A percentile compares a stretch with the other conserved stretches of the same genome.
phyloP scores from a whole-genome alignment of 64 coral and sea anemone species.

The Astreopora myriophthalma region DNA sequence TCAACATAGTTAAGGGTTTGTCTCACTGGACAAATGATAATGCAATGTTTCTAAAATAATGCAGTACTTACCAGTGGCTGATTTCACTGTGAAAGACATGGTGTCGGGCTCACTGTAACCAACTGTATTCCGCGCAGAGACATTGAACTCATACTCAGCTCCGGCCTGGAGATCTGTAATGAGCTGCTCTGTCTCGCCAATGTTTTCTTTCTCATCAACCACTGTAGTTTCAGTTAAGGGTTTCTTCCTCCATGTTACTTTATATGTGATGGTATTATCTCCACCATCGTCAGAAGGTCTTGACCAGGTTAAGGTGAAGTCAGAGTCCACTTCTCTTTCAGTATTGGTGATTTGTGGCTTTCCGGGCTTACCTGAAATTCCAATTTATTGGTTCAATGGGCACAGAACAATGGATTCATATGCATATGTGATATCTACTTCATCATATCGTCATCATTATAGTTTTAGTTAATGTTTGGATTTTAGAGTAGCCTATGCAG shows the following conservation, averaged over 20 bases:
- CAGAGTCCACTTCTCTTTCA: not conserved
- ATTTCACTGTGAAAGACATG: not conserved
- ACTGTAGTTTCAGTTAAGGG: not conserved
- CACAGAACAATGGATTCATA: too few species aligned
- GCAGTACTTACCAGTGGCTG: not conserved
- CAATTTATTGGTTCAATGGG: not conserved
- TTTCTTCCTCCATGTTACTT: slow-evolving; percentile 33
- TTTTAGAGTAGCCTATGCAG: too few species aligned
- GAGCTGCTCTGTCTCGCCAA: not conserved
- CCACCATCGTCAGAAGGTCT: slow-evolving; percentile 13
- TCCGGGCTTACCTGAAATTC: slow-evolving; percentile 24
- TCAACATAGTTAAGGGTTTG: too few species aligned
- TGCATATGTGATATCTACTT: too few species aligned
- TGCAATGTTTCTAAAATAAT: not conserved
- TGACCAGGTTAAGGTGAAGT: slow-evolving; percentile 28
- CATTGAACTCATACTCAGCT: slow-evolving; percentile 27
- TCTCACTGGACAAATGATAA: too few species aligned
- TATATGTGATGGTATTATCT: slow-evolving; percentile 18
- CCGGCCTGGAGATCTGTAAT: not conserved
- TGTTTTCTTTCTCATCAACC: not conserved
- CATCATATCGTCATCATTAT: too few species aligned
- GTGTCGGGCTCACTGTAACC: not conserved
- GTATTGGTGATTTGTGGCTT: slow-evolving; percentile 5
- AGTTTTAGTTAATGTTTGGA: too few species aligned
- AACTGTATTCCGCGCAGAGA: not conserved